Base-by-base conservation (phyloP, 2,797 vertebrate species). In the Pseudochirops corinnae region DNA sequence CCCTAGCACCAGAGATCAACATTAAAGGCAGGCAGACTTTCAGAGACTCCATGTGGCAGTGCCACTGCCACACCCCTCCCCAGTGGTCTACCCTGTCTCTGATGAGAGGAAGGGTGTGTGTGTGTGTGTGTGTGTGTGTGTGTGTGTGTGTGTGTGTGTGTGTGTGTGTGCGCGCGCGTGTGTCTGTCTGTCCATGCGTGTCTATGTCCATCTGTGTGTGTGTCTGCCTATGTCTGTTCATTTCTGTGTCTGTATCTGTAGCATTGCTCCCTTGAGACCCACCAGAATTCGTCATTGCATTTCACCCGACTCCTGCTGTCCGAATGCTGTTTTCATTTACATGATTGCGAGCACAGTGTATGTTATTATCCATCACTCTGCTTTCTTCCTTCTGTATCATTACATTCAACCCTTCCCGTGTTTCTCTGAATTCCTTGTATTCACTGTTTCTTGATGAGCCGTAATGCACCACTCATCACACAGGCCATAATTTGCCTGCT, bases 161-260 rank as follows among this genome's bases (percentile, higher is more conserved):
- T 62, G 29, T 13, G 28, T 31, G 56, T 57, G 3, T 24, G 56
- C 13, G 5, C 21, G 52, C 52, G 2, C 29, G 57, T 58, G 26
- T 28, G 57, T 58, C 3, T 21, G 24, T 57, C 4, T 57, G 55
- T 21, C 16, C 16, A 18, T 56, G 55, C 12, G 29, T 33, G 29
- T 4, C 6, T 9, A 7, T 11, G 58, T 2, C 56, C 4, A 21
- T 56, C 55, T 56, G 18, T 56, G 21, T 24, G 29, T 62, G 29
- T 13, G 28, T 31, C 28, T 31, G 10, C 1, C 4, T 6, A 0
- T 16, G 62, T 6, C 12, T 2, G 33, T 67, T 0, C 4, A 33
- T 16, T 4, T 5, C 33, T n/a, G 62, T n/a, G 62, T 33, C 31
- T 67, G 62, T 1, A 5, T 11, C 5, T 18, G 11, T 60, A 12